Evolutionary conservation across 2,888 invertebrate genomes (phyloP), one percentile per base, ranked within the genome.

Genomic region (Noctua fimbriata): DNA sequence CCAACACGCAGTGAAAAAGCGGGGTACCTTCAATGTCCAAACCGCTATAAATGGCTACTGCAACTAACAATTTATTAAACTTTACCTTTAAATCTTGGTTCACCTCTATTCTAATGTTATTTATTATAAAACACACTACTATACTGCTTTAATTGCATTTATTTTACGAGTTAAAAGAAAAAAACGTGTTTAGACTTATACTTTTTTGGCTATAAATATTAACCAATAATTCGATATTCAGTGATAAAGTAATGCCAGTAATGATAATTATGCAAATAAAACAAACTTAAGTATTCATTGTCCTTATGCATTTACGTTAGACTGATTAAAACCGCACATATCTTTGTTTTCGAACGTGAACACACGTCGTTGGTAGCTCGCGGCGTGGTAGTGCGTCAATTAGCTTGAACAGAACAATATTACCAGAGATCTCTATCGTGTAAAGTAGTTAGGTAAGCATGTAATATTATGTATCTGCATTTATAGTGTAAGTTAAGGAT

Each of bases 351-450:
- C 36, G n/a, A 58, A 67, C 81, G 79, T 81, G 69, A 52, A 73
- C 52, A 73, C 52, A 55, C 78, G 73, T 67, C 67, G 36, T 60
- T 67, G 63, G 73, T 73, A 84, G 84, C 69, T 78, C 60, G n/a
- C 65, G 47, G 65, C 74, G 80, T 63, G 69, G n/a, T 49, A 36
- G 6, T 36, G 52, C 76, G 76, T 82, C 66, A 65, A 78, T 60
- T 71, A 75, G 60, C 69, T 73, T 73, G 70, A 78, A 87, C 85
- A 78, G 58, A 84, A 80, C 72, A 86, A 70, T 84, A 85, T 77
- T 78, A 83, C 86, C 90, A 89, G 82, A 87, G 91, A 90, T 90
- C 91, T 90, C 91, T 83, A 85, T 85, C 74, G 66, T 90, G 87
- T 89, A 88, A 80, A 83, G 72, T 86, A 81, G 76, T 70, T 84